Percentiles rank a stretch among this genome's conserved stretches.
Evolutionary conservation across 2,797 vertebrate genomes (phyloP).

Genomic region (Eupleurogrammus muticus): DNA sequence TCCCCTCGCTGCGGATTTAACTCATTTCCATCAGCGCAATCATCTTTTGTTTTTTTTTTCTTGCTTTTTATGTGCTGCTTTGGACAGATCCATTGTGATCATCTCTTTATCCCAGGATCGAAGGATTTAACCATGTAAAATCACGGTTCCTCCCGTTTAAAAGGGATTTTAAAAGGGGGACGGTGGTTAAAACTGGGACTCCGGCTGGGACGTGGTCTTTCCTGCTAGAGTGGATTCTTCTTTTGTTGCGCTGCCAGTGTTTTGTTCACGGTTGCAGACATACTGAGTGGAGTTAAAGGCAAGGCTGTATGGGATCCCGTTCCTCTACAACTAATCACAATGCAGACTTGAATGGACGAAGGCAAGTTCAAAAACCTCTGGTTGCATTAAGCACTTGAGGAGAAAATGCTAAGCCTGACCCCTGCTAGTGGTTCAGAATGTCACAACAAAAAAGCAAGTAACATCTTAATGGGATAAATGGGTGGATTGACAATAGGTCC

Average conservation of each 20-base stretch:
- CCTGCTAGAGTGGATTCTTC: slow-evolving; percentile 61
- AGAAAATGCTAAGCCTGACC: slow-evolving; percentile 24
- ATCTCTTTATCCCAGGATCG: slow-evolving; percentile 40
- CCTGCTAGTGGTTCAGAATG: slow-evolving; percentile 29
- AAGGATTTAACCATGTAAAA: slow-evolving; percentile 56
- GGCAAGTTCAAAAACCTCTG: slow-evolving; percentile 54
- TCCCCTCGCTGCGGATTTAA: slow-evolving; percentile 78
- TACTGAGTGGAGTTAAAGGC: slow-evolving; percentile 52
- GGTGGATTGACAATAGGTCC: slow-evolving; percentile 44
- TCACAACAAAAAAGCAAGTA: slow-evolving; percentile 44
- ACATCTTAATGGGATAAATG: slow-evolving; percentile 60
- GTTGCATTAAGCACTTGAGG: slow-evolving; percentile 35
- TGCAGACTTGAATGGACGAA: slow-evolving; percentile 55
- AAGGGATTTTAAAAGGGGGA: slow-evolving; percentile 53
- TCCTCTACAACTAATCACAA: slow-evolving; percentile 38
- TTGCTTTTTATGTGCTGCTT: slow-evolving; percentile 60
- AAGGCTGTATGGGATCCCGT: slow-evolving; percentile 37
- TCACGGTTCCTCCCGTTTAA: slow-evolving; percentile 33
- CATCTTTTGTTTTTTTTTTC: slow-evolving; percentile 59
- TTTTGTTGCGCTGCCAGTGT: slow-evolving; percentile 59
- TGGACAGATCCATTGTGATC: slow-evolving; percentile 52
- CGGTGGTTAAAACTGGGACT: slow-evolving; percentile 61
- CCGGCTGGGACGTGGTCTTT: slow-evolving; percentile 60
- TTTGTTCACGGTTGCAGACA: slow-evolving; percentile 46
- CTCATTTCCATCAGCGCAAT: slow-evolving; percentile 76